Evolutionary conservation across 2,888 invertebrate species (phyloP).

Genomic region (Ernsta delagoae): DNA sequence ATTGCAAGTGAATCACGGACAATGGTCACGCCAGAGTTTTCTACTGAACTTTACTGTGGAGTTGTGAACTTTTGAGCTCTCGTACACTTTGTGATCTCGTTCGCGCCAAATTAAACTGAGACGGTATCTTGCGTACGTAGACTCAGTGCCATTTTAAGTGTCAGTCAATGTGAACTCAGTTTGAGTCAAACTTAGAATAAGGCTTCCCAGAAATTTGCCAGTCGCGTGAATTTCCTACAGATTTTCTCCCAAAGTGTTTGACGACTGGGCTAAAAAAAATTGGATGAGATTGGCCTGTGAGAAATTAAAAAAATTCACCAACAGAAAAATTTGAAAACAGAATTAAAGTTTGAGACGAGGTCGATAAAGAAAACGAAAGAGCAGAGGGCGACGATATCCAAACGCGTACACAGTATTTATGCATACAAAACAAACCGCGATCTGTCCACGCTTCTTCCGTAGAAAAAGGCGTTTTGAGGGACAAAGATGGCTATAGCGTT

Average conservation of each 20-base stretch:
- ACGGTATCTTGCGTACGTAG: constrained; percentile 45
- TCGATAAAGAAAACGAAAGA: constrained; percentile 36
- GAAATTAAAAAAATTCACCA: constrained; percentile 22
- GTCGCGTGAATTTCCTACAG: constrained; percentile 45
- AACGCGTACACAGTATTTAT: constrained; percentile 70
- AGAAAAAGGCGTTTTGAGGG: constrained; percentile 68
- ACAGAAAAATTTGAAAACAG: constrained; percentile 9
- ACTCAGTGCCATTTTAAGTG: constrained; percentile 59
- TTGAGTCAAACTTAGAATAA: constrained; percentile 45
- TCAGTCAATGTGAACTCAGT: constrained; percentile 67
- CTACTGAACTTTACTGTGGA: constrained; percentile 71
- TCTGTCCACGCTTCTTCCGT: constrained; percentile 77
- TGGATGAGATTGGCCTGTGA: constrained; percentile 1
- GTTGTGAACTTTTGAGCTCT: constrained; percentile 67
- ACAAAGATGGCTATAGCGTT: constrained; percentile 86
- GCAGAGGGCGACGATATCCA: constrained; percentile 51
- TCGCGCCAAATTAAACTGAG: constrained; percentile 67
- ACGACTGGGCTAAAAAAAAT: background rate
- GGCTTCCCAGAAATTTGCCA: constrained; percentile 43
- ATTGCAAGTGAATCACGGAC: constrained; percentile 75
- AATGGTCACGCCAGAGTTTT: constrained; percentile 64
- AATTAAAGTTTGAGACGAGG: constrained; percentile 27
- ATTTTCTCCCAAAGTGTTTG: constrained; percentile 22
- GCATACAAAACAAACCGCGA: constrained; percentile 76
- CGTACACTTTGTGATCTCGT: constrained; percentile 55